Evolutionary conservation across 2,797 vertebrate species (phyloP), one percentile per base, ranked within the genome.

Genomic region (Emys orbicularis): DNA sequence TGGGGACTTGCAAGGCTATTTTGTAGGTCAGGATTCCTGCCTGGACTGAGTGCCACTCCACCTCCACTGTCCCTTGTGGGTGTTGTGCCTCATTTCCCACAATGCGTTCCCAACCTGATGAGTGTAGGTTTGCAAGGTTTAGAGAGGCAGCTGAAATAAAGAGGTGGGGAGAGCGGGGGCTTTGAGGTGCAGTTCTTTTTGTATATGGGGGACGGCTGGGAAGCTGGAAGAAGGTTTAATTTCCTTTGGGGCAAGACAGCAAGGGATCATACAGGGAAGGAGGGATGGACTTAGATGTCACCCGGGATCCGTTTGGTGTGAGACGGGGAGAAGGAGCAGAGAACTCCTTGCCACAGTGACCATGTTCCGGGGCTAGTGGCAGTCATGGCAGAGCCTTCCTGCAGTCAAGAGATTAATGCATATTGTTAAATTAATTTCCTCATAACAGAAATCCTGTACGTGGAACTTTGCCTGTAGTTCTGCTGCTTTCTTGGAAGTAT

Each of bases 21-120:
- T 10, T 56, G 54, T 10, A 25, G 54, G 54, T 91, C 81, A 56
- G 57, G 61, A 10, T 74, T 29, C 3, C 0, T 34, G 19, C 92
- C 25, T 84, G 49, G 37, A 89, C 52, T 15, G 41, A 15, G 1
- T 47, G 2, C 5, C 0, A 0, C 52, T 90, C n/a, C 5, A 29
- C 16, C 54, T 72, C 34, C 13, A 31, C 34, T 34, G 61, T 65
- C 31, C 8, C 61, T 65, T n/a, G 61, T 4, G 31, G 31, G 31
- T n/a, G 13, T 65, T 61, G 29, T 31, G 11, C 5, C 72, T 19
- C 27, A 61, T 53, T 11, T 61, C 50, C 47, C 76, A 19, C 4
- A n/a, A 1, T 8, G 1, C 29, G 49, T 31, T 29, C 2, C 0
- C 56, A 52, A 90, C 57, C 57, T 94, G 4, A 68, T 81, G 81